Base-by-base conservation (phyloP, 2,888 invertebrate genomes). In the Ormyrus rosae region DNA sequence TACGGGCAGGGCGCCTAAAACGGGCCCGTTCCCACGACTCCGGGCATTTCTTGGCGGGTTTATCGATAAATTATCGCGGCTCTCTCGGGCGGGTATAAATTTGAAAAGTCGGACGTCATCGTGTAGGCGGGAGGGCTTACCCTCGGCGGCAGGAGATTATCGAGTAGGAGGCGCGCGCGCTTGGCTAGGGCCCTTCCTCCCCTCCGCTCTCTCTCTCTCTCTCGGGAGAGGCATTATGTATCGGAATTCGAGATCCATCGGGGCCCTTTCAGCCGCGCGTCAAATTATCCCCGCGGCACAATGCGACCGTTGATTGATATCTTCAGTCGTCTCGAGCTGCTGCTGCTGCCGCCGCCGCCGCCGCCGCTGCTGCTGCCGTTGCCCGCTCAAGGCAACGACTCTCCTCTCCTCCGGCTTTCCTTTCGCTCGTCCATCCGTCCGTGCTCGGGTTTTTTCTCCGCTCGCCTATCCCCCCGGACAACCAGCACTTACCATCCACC, bases 221-320 rank as follows among this genome's bases (percentile, higher is more conserved):
- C 60, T 34, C 34, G 34, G 34, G 34, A 34, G 34, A 34, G 34
- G 34, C 87, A 88, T 88, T 87, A 88, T 58, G 58, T 87, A 87
- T 87, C 86, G 88, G 89, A 89, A 89, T 89, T 89, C 87, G 87
- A 88, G 87, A 87, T 88, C 85, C 86, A 34, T 34, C 34, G 34
- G 87, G 86, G 86, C 82, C 85, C 87, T 89, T 89, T 89, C 88
- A 88, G 84, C 86, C 87, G 87, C 88, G 88, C 87, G 89, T 89
- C 89, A 89, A 89, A 89, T 89, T 89, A 89, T 89, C 89, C 88
- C 84, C 77, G 73, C 77, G 84, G 88, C 86, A 89, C 89, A 89
- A 89, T 89, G 88, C 84, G 88, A 87, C 86, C 86, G 88, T 89
- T 89, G 89, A 89, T 89, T 89, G 88, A 89, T 89, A 89, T 89